Conservation (phyloP, 2,113 vertebrate genomes). For the Suncus etruscus region DNA sequence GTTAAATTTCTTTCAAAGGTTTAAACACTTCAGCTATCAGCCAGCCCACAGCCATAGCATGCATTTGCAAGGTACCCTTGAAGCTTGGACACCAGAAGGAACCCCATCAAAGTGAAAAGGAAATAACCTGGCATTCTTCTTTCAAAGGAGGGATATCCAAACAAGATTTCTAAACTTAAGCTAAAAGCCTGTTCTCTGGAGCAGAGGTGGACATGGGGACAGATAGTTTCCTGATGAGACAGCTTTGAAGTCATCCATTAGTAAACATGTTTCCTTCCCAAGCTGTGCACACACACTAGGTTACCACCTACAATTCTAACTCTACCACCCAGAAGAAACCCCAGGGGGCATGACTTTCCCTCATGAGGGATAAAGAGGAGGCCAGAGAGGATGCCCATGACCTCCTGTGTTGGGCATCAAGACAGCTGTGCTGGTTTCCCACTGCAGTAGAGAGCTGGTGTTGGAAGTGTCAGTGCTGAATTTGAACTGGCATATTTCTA, state of each 20-base stretch:
- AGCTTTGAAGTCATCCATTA: conserved; percentile 84
- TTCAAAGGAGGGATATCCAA: conserved; percentile 42
- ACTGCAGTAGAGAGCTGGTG: conserved; percentile 76
- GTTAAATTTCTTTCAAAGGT: neutral
- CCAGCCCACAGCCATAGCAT: neutral
- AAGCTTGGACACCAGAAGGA: neutral
- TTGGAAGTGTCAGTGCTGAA: conserved; percentile 81
- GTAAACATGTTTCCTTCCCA: conserved; percentile 66
- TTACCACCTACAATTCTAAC: conserved; percentile 74
- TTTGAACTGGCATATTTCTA: conserved; percentile 87
- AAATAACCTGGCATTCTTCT: neutral
- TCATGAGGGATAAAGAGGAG: conserved; percentile 74
- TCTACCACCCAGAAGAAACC: conserved; percentile 78
- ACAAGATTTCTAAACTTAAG: conserved; percentile 47
- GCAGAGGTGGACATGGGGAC: conserved; percentile 37
- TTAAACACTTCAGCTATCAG: neutral
- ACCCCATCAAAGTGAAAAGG: conserved; percentile 60
- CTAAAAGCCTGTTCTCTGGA: conserved; percentile 43
- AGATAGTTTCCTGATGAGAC: conserved; percentile 51
- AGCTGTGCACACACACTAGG: conserved; percentile 28
- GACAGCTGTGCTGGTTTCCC: conserved; percentile 81
- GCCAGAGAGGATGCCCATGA: conserved; percentile 75
- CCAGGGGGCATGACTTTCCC: conserved; percentile 56
- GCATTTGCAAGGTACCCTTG: neutral
- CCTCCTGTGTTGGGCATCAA: conserved; percentile 68